Base-by-base conservation (phyloP, 2,888 invertebrate genomes). In the Disparrhopalites patrizii region DNA sequence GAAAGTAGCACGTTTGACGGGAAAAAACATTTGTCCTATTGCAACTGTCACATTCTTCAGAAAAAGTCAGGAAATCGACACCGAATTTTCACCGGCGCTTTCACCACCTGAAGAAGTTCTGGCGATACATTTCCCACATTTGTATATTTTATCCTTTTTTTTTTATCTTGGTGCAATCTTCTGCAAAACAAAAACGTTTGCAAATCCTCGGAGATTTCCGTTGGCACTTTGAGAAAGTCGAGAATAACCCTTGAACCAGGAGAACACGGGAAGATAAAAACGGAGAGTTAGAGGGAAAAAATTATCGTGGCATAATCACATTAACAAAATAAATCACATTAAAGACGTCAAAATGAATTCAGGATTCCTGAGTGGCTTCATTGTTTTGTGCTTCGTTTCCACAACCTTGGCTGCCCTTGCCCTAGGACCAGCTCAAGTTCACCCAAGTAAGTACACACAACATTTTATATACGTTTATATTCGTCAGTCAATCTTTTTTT, bases 371-470 rank as follows among this genome's bases (percentile, higher is more conserved):
- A 33, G 66, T 47, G 64, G 31, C 30, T 13, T 65, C 33, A 10
- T 70, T 43, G 56, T 70, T 60, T 62, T 72, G 38, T 68, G 69
- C 30, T 65, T 55, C 25, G 66, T 72, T 31, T 68, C 71, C 18
- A 38, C 40, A 25, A 47, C 70, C 18, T 68, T 70, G 15, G 73
- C 73, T 28, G 73, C 75, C 18, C 62, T 68, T 54, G 75, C 70
- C 23, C 51, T 73, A 20, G 73, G 73, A 63, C 70, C 70, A 8
- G 75, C 75, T 8, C 67, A 69, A 55, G 69, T 72, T 52, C 72
- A 75, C 43, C 64, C 68, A 33, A 72, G 75, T 75, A 74, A 74
- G 73, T 66, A 10, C 13, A 62, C 15, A 50, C 20, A 18, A 23
- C 52, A 28, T 27, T 2, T 10, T 13, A 36, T 13, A 36, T 13